Conservation (phyloP, 1,140 invertebrate genomes). For the Rhopalosiphum maidis region DNA sequence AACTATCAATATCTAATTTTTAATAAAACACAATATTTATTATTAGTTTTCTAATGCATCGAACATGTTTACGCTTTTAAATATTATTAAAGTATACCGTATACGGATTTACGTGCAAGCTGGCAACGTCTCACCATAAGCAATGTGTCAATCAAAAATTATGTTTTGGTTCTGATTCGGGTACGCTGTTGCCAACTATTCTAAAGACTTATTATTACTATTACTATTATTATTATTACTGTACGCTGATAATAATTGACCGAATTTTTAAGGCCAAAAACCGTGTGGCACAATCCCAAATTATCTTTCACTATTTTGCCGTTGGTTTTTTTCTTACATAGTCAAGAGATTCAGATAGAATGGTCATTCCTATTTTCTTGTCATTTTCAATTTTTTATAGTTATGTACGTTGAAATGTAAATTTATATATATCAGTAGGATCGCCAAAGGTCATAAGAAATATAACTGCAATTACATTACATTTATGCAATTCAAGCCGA, state of each 20-base stretch:
- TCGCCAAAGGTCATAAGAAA: slow-evolving; percentile 15
- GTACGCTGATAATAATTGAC: slow-evolving; percentile 29
- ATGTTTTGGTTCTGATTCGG: slow-evolving; percentile 50
- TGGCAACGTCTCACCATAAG: slow-evolving; percentile 54
- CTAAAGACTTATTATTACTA: slow-evolving; percentile 33
- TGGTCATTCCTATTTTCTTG: neutral
- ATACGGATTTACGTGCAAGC: neutral
- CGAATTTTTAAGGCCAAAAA: slow-evolving; percentile 49
- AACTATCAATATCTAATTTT: neutral
- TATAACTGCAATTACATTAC: neutral
- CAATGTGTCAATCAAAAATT: slow-evolving; percentile 56
- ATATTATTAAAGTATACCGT: neutral
- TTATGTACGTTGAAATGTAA: neutral
- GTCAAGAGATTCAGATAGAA: slow-evolving; percentile 9
- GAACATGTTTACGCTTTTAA: neutral
- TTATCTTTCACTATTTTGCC: slow-evolving; percentile 35
- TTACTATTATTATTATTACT: slow-evolving; percentile 42
- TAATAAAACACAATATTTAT: neutral
- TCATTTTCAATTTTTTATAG: slow-evolving; percentile 25
- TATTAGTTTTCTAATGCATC: neutral
- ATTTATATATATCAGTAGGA: neutral
- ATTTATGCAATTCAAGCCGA: neutral
- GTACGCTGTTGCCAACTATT: slow-evolving; percentile 51
- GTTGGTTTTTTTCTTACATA: neutral
- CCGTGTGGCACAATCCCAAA: slow-evolving; percentile 28